Evolutionary conservation across 2,797 vertebrate genomes (phyloP), one percentile per base, ranked within the genome.

Genomic region (Telmatherina bonti): DNA sequence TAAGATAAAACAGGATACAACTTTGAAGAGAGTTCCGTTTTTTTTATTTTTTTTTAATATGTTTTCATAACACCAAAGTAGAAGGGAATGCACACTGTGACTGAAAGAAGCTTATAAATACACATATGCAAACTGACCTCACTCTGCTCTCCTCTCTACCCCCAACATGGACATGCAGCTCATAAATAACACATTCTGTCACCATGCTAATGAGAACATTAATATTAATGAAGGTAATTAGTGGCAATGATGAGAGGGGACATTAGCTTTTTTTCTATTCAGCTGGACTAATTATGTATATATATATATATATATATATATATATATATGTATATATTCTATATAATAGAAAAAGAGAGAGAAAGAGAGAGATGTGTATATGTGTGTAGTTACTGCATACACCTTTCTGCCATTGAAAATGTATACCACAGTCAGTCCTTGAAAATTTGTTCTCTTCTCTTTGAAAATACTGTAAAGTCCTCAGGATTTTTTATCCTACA

Each of bases 161-260:
- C 55, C 74, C 51, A 65, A 68, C 57, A 49, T 29, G 58, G 45
- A 68, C 58, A 56, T n/a, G 20, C 53, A 70, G 62, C 70, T 88
- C 71, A 83, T 84, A 70, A 76, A 81, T 67, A 76, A 62, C 66
- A 74, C 57, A 81, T 79, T 69, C 64, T 75, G 68, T 74, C 55
- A 33, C 67, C 66, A 83, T 90, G 86, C 78, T 89, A 90, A 88
- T 82, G 49, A 71, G 27, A 49, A 84, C 41, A 70, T 93, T 90
- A 89, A 92, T 92, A 93, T 91, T 91, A 92, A 93, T 76, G 79
- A 84, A 53, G 69, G 67, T 88, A 91, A 93, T 93, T 91, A 89
- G 75, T 64, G 81, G 53, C 79, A 78, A 60, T 91, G 78, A 91
- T 87, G 70, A 82, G 69, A 68, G 71, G 82, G 77, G 67, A 72